Percentiles rank a stretch among this genome's conserved stretches.
These are phyloP conservation scores for Mus pahari DNA, from an alignment of 2,113 vertebrate genomes.

Conservation along the genomic window DNA sequence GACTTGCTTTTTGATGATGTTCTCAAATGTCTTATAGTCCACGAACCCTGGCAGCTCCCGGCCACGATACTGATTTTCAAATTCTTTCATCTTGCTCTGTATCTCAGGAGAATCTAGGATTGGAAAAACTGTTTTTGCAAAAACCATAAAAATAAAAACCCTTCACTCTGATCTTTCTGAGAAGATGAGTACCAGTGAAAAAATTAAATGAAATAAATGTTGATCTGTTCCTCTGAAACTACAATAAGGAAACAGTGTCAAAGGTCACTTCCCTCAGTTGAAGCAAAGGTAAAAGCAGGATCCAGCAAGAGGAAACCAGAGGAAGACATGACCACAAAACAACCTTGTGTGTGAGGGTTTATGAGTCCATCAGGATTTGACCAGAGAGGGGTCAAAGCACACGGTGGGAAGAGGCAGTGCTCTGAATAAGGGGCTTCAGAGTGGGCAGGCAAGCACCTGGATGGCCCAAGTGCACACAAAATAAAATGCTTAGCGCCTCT, in stretches of 20 bases:
- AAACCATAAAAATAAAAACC: background rate
- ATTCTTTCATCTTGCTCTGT: fast-evolving
- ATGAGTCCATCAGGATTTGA: background rate
- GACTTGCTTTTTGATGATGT: background rate
- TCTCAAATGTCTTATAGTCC: conserved; percentile 36
- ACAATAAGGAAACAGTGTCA: background rate
- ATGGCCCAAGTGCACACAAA: too few relatives aligned
- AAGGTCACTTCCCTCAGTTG: background rate
- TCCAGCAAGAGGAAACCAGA: too few relatives aligned
- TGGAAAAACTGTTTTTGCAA: background rate
- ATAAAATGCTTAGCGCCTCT: background rate
- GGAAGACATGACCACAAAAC: background rate
- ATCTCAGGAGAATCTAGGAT: background rate
- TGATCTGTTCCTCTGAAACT: background rate
- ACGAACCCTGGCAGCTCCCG: conserved; percentile 46
- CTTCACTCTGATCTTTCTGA: background rate
- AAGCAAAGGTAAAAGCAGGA: background rate
- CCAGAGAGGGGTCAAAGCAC: background rate
- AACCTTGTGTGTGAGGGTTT: too few relatives aligned
- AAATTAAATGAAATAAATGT: background rate
- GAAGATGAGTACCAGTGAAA: background rate
- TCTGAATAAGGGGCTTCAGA: too few relatives aligned
- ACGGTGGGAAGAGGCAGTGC: fast-evolving
- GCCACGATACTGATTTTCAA: conserved; percentile 41
- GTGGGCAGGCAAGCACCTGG: background rate